Evolutionary conservation across 2,888 invertebrate species (phyloP), one percentile per base, ranked within the genome.

Genomic region (Papilio demoleus): DNA sequence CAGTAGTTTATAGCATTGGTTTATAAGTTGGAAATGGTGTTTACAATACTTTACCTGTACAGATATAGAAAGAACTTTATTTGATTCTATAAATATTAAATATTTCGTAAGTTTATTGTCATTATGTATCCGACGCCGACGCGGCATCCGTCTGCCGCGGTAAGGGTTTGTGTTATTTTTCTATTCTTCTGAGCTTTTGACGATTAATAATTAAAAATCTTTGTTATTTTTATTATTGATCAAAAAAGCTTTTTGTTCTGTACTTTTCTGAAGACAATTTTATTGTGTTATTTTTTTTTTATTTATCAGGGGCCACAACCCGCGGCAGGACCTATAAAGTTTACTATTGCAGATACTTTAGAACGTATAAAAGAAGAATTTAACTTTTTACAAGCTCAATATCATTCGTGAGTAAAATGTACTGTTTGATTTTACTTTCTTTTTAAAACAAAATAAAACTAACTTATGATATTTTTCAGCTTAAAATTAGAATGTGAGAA

Each of bases 401-500:
- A 98, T 92, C 98, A 98, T 92, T 96, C 96, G 98, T 98, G 93
- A 96, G 96, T 95, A 80, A 68, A 62, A 17, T 36, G 19, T 19
- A 34, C 1, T 11, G 1, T 36, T 45, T 14, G 12, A 45, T 11
- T 62, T 34, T 17, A 50, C 27, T 31, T 56, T 31, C 1, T 31
- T 31, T 9, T 56, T 2, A n/a, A 17, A 31, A 2, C 31, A 45
- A 19, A 27, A 27, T n/a, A 27, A 27, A 5, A 3, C 1, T 24
- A 53, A 53, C 24, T n/a, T 6, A 40, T 66, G 42, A 45, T 58
- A 38, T 19, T 36, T 65, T 31, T 1, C 95, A 99, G 98, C 90
- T 94, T 99, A 86, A 98, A 99, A 94, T 94, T 98, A 93, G 99
- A 99, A 94, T 98, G 98, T 93, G 99, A 99, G 91, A 99, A 99